Evolutionary conservation across 2,113 vertebrate species (phyloP), one percentile per base, ranked within the genome.

Genomic region (Sylvia atricapilla): DNA sequence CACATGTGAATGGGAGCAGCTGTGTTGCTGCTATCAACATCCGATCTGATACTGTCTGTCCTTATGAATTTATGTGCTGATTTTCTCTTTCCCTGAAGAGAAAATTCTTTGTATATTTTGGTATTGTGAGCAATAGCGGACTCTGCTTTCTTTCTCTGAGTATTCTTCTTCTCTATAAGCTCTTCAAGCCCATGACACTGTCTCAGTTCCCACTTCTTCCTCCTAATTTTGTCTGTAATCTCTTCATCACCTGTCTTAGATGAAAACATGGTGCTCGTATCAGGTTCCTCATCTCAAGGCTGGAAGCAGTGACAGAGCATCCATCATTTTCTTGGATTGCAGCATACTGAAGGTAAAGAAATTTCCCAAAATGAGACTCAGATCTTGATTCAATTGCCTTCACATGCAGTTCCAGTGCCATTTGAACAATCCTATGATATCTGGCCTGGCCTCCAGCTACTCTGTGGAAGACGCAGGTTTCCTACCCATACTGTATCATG

Each of bases 241-340:
- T 87, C 47, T 79, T 80, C 13, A 31, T 53, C 17, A 81, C 4
- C 17, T 62, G 7, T 67, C 39, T 67, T 31, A 84, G n/a, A 47
- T 22, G 31, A 70, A 66, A 30, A 52, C 2, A 14, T 20, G 21
- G 13, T 60, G 10, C 7, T 37, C 0, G 0, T 47, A 17, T 46
- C 37, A 31, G 4, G 13, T 56, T 79, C 24, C 5, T 15, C 14
- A n/a, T 41, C n/a, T 56, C 53, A 80, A 62, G 30, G 10, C 24
- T 76, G 33, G 27, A 37, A 73, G 37, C 24, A 53, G 41, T 0
- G 8, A 41, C 18, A 64, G 8, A 2, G 8, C n/a, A 2, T 11
- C 39, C 58, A 21, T 35, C 11, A 56, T 83, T 92, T 83, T 60
- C 41, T 66, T 76, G 39, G 28, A 58, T 3, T 56, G 21, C 6